phyloP scores from a whole-genome alignment of 2,888 invertebrate genomes.

The Belgica antarctica region DNA sequence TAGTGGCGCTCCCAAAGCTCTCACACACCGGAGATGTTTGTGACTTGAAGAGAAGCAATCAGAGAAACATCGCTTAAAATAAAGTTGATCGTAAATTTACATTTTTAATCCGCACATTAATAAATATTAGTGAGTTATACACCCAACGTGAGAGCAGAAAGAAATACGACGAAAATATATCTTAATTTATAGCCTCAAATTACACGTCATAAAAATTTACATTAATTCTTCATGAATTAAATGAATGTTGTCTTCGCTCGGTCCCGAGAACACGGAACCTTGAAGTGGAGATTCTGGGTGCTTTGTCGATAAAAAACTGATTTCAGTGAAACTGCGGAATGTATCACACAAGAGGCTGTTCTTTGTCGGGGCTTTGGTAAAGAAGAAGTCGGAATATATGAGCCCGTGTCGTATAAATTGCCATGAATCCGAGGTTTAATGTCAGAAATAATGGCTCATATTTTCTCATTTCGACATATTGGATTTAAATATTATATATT shows the following conservation, averaged over 20 bases:
- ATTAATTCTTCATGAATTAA: constrained; percentile 28
- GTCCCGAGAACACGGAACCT: too few relatives aligned
- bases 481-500: constrained; percentile 27
- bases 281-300: too few relatives aligned
- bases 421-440: constrained; percentile 36
- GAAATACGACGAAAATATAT: constrained; percentile 19
- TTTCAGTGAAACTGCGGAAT: too few relatives aligned
- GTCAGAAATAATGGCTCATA: constrained; percentile 42
- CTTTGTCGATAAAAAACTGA: too few relatives aligned
- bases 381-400: too few relatives aligned
- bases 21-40: too few relatives aligned
- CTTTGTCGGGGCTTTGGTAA: too few relatives aligned
- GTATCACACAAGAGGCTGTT: too few relatives aligned
- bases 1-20: background rate
- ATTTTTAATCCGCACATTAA: constrained; percentile 38
- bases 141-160: background rate
- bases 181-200: constrained; percentile 38
- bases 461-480: constrained; percentile 41
- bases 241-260: background rate
- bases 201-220: constrained; percentile 40
- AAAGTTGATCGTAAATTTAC: constrained; percentile 28
- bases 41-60: constrained; percentile 20
- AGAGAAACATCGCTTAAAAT: background rate
- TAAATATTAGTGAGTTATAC: constrained; percentile 32
- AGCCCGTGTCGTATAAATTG: constrained; percentile 1